Conservation (phyloP, 2,797 vertebrate genomes). For the Carapus acus region DNA sequence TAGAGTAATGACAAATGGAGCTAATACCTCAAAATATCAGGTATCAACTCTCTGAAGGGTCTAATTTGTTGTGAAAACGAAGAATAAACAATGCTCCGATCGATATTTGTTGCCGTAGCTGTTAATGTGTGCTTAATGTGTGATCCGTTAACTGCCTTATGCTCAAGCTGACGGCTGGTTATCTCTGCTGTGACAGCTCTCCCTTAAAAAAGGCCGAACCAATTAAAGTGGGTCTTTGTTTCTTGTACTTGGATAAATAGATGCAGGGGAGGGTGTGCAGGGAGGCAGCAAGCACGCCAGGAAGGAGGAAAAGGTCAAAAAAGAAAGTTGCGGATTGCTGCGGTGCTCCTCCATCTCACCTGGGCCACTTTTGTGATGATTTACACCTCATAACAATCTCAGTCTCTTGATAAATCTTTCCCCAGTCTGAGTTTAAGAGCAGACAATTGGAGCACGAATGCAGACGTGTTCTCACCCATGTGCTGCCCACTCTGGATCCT, state of each 20-base stretch:
- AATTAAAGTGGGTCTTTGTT: slow-evolving; percentile 63
- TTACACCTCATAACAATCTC: slow-evolving; percentile 1
- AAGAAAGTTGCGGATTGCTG: too few species aligned
- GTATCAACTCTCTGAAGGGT: slow-evolving; percentile 17
- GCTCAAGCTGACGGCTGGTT: too few species aligned
- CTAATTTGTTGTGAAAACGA: slow-evolving; percentile 46
- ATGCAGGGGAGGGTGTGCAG: slow-evolving; percentile 5
- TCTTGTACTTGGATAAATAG: slow-evolving; percentile 28
- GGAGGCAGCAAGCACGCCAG: slow-evolving; percentile 2
- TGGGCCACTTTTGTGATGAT: slow-evolving; percentile 8
- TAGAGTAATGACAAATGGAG: background rate
- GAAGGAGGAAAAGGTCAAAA: too few species aligned
- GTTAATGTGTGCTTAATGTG: too few species aligned
- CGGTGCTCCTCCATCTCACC: slow-evolving; percentile 11
- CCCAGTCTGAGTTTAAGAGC: slow-evolving; percentile 17
- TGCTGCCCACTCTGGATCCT: too few species aligned
- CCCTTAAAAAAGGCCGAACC: slow-evolving; percentile 59
- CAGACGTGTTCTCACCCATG: too few species aligned
- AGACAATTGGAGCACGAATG: background rate
- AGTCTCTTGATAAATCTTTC: slow-evolving; percentile 9
- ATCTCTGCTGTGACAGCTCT: slow-evolving; percentile 54
- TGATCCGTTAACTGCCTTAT: too few species aligned
- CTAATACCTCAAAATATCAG: background rate
- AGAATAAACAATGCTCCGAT: slow-evolving; percentile 56
- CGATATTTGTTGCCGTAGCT: slow-evolving; percentile 63